Conservation (phyloP, 2,113 vertebrate genomes). For the Melanostigma gelatinosum region DNA sequence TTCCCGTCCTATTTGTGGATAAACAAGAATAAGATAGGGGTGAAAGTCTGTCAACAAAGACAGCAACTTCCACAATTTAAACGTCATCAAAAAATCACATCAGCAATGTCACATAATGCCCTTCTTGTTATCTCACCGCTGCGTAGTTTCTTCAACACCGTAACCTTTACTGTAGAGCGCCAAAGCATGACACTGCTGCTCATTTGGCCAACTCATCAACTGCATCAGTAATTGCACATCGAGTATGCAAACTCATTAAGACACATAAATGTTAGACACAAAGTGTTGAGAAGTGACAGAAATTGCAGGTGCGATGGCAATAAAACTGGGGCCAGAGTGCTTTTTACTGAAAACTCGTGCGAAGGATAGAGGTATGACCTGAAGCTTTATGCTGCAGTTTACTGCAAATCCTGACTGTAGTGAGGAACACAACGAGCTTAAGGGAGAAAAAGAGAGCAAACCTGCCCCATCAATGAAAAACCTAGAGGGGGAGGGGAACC, state of each 20-base stretch:
- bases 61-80: conserved; percentile 70
- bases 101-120: conserved; percentile 76
- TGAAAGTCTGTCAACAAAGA: conserved; percentile 70
- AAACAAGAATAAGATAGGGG: conserved; percentile 73
- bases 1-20: conserved; percentile 69
- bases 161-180: conserved; percentile 55
- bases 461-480: conserved; percentile 77
- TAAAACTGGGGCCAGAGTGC: not conserved
- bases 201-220: conserved; percentile 11
- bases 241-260: not conserved
- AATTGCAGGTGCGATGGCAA: not conserved
- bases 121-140: conserved; percentile 60
- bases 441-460: conserved; percentile 57
- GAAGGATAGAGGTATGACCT: conserved; percentile 36
- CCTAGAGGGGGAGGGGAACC: conserved; percentile 69
- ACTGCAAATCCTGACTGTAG: conserved; percentile 58
- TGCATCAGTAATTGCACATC: conserved; percentile 4
- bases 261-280: not conserved
- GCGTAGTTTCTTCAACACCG: conserved; percentile 32
- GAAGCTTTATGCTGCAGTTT: conserved; percentile 52
- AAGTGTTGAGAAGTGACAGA: conserved; percentile 10
- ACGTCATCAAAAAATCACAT: conserved; percentile 59
- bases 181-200: conserved; percentile 20
- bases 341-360: conserved; percentile 17
- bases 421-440: conserved; percentile 46